Evolutionary conservation across 2,888 invertebrate species (phyloP), one percentile per base, ranked within the genome.

Genomic region (Temnothorax unifasciatus): DNA sequence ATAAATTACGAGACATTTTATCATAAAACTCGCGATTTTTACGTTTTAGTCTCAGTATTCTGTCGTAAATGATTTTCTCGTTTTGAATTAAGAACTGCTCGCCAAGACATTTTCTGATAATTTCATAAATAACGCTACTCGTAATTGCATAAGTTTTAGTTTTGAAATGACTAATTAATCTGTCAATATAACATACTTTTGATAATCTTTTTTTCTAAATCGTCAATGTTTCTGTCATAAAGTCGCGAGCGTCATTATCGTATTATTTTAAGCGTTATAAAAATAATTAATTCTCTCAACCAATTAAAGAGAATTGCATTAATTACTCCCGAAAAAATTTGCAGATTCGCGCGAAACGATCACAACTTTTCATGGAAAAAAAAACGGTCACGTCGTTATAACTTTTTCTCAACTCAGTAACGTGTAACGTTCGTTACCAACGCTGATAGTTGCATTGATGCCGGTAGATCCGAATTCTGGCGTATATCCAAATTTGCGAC

Each of bases 351-450:
- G 13, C 34, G 11, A 38, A 59, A 59, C 71, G 21, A 47, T 59
- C 34, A 18, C 44, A 29, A 73, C 59, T 81, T 71, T 79, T 59
- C 79, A 71, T 25, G 59, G 25, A 34, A 71, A 34, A 9, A 44
- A 66, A 68, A 68, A 76, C 13, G 18, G 3, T 59, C 59, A 38
- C 47, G 57, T 71, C 59, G 79, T 73, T 71, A 71, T 71, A 81
- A 81, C 73, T 61, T 79, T 69, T 38, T 15, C 41, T 44, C 73
- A 34, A 21, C 15, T 25, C 47, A n/a, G 18, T 18, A 25, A 25
- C 34, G 18, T n/a, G 44, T 38, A 71, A 73, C 71, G 21, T 57
- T 79, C 47, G 71, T 71, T 59, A 73, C 8, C 44, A 57, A 5
- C 34, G 44, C n/a, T n/a, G n/a, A n/a, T n/a, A n/a, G n/a, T n/a